Evolutionary conservation across 1,140 invertebrate genomes (phyloP), one percentile per base, ranked within the genome.

Genomic region (Eufriesea mexicana): DNA sequence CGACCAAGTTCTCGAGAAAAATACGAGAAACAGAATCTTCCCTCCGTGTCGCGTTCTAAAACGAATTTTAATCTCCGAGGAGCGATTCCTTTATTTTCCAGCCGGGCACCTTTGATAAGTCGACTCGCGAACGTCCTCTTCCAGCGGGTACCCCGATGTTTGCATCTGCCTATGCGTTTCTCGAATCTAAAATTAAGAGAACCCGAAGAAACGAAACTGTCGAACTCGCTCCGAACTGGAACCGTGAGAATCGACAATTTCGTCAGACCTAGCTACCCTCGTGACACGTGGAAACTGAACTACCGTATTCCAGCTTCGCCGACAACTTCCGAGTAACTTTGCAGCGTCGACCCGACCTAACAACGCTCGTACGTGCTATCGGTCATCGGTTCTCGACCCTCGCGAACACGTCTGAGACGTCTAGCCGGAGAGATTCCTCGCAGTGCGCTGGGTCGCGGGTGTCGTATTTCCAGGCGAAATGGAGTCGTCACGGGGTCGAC

Each of bases 381-480:
- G 23, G 54, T 47, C 55, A 45, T 74, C 35, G 51, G n/a, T 10
- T 10, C n/a, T 42, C 18, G 20, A 0, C 49, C 47, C 5, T 42
- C n/a, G 18, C 18, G 54, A 42, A 28, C 14, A 16, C 23, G 64
- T 18, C 18, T 14, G 2, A 28, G 23, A 16, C 23, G 64, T 18
- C 18, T 14, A 2, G 47, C 16, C 35, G 14, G 20, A n/a, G 49
- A 28, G 51, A 67, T 76, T 42, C 35, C 61, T 51, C 28, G 9
- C 20, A 77, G 20, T 0, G 0, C 6, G 61, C 18, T 16, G 14
- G n/a, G 16, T 54, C 10, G 35, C 35, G 35, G 23, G 12, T n/a
- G 42, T 59, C 25, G 76, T 47, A 68, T 70, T 35, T 70, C 64
- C n/a, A 20, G 6, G 18, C 10, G 76, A 28, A 79, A 79, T 68